Base-by-base conservation (phyloP, 2,113 vertebrate species). In the Xenotilapia leptura region DNA sequence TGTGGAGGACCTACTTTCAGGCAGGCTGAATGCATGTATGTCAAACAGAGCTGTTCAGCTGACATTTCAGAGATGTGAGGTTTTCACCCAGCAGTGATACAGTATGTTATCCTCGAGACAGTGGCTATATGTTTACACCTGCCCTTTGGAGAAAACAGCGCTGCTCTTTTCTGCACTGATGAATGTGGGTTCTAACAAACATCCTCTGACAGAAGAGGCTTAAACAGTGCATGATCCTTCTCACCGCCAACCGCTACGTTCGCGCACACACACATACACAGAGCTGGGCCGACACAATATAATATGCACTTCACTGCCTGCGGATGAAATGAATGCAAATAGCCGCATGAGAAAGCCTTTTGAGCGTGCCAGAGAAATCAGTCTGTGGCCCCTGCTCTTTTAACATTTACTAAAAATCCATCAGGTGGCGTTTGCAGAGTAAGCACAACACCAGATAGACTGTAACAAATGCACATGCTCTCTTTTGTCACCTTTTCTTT, bases 331-430 rank as follows among this genome's bases (percentile, higher is more conserved):
- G 80, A 93, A 93, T 90, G 88, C 91, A 90, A 93, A 93, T 90
- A 94, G 87, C 56, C 2, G n/a, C n/a, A 60, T 79, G 77, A 83
- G 86, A 92, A 82, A 86, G 73, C 51, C 89, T 87, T 91, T 62
- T 33, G 91, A 92, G 79, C 17, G 49, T 33, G 60, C 28, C 83
- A 58, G 21, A 88, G 81, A 84, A 91, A 86, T 83, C 86, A 68
- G 82, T 82, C 85, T 79, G 89, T 75, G 84, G 92, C 91, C 92
- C 51, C 81, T 92, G 92, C 90, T 93, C 92, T 89, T 91, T 93
- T 92, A 91, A 90, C 94, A 92, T 95, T 94, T 94, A 81, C 77
- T 86, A 86, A 86, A 88, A 90, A 91, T 94, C 88, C 87, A 92
- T 93, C 90, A 93, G 62, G 80, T 91, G 91, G 62, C 23, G 86